Percentiles rank a stretch among this genome's conserved stretches.
These are phyloP conservation scores for Epicampocera succincta DNA, from an alignment of 2,888 invertebrate genomes.

Conservation along the genomic window DNA sequence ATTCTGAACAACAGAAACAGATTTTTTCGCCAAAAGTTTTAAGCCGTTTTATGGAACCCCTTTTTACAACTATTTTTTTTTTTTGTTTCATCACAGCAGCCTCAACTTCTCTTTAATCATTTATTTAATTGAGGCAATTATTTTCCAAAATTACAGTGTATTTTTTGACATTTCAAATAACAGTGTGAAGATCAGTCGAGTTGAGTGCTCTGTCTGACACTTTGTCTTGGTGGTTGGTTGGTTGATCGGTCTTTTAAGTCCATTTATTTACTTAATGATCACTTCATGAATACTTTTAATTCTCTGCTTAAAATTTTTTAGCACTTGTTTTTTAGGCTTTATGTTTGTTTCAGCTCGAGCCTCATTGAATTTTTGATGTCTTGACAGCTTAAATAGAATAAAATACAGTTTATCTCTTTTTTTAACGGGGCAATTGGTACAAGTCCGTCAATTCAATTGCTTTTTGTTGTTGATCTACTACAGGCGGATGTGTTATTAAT, in stretches of 20 bases:
- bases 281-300: conserved; percentile 1
- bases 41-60: conserved; percentile 1
- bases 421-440: conserved; percentile 9
- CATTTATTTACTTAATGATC: conserved; percentile 38
- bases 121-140: conserved; percentile 71
- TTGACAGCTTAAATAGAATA: conserved; percentile 17
- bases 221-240: conserved; percentile 7
- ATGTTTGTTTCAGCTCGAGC: conserved; percentile 1
- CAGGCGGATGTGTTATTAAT: conserved; percentile 13
- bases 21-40: conserved; percentile 55
- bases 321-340: conserved; percentile 44
- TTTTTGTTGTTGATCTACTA: not conserved
- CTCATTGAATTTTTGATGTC: conserved; percentile 14
- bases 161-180: conserved; percentile 58
- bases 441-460: conserved; percentile 35
- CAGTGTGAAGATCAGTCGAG: conserved; percentile 20
- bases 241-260: too few relatives aligned
- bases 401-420: not conserved
- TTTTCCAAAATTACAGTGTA: conserved; percentile 46
- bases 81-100: conserved; percentile 72
- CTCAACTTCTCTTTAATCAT: conserved; percentile 60
- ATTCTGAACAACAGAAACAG: conserved; percentile 1
- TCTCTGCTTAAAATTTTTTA: not conserved
- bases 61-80: conserved; percentile 15
- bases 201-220: conserved; percentile 6